Conservation (phyloP, 2,797 vertebrate species). For the Merluccius polli region DNA sequence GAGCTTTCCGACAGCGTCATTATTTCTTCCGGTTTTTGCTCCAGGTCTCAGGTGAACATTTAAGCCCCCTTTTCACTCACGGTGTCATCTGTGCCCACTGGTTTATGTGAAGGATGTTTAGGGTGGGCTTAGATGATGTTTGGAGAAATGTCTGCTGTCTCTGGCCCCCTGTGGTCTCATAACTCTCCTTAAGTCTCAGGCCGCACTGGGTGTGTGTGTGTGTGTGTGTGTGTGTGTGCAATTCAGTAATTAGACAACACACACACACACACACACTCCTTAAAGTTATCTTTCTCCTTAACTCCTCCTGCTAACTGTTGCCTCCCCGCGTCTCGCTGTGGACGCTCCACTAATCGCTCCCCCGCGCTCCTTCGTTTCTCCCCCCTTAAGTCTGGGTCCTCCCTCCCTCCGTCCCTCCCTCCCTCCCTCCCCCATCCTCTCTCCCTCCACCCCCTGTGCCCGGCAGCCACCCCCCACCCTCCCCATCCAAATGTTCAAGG, state of each 20-base stretch:
- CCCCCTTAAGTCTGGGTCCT: slow-evolving; percentile 29
- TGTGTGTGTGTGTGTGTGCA: not conserved
- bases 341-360: slow-evolving; percentile 55
- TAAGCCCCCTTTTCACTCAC: slow-evolving; percentile 49
- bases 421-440: slow-evolving; percentile 43
- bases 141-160: slow-evolving; percentile 44
- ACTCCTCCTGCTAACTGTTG: not conserved
- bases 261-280: not conserved
- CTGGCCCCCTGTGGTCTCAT: slow-evolving; percentile 56
- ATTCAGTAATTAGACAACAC: not conserved
- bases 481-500: slow-evolving; percentile 76
- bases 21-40: slow-evolving; percentile 35
- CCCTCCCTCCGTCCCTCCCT: slow-evolving; percentile 55
- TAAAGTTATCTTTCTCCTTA: not conserved
- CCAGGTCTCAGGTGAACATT: slow-evolving; percentile 50
- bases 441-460: slow-evolving; percentile 51
- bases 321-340: slow-evolving; percentile 27
- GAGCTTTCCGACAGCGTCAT: slow-evolving; percentile 20
- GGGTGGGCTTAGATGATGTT: slow-evolving; percentile 57
- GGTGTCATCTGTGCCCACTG: slow-evolving; percentile 30
- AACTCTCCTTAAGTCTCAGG: slow-evolving; percentile 25
- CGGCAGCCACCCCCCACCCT: slow-evolving; percentile 46
- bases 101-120: slow-evolving; percentile 56
- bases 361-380: slow-evolving; percentile 48
- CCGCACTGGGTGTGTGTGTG: not conserved